A percentile compares a stretch with the other conserved stretches of the same genome.
Evolutionary conservation across 2,113 vertebrate species (phyloP).

Genomic region (Microcebus griseorufus): DNA sequence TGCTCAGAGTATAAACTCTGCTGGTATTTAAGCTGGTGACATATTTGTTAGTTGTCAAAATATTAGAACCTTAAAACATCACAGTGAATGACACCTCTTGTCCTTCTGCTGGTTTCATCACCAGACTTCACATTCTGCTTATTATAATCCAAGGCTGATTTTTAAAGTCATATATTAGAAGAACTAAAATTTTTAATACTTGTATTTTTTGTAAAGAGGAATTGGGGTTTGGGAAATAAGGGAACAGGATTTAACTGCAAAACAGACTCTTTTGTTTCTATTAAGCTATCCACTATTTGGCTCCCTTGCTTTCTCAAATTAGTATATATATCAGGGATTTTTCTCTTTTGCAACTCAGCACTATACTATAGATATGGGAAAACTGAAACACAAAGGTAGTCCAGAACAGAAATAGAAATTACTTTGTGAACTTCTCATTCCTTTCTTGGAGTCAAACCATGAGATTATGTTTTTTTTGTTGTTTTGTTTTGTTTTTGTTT

Average conservation of each 20-base stretch:
- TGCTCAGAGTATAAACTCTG: conserved; percentile 12
- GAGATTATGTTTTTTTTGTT: background rate
- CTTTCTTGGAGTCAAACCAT: background rate
- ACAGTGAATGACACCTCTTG: background rate
- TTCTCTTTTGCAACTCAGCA: background rate
- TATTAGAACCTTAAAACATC: conserved; percentile 7
- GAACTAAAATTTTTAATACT: background rate
- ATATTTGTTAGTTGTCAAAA: conserved; percentile 47
- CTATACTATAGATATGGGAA: background rate
- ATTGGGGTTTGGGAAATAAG: background rate
- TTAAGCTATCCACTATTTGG: background rate
- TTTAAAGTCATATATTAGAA: background rate
- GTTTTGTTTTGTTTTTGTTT: too few relatives aligned
- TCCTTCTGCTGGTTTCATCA: background rate
- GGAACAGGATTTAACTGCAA: background rate
- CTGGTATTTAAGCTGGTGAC: background rate
- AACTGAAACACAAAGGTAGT: conserved; percentile 10
- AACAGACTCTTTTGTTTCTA: background rate
- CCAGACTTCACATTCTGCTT: conserved; percentile 1
- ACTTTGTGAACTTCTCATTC: background rate
- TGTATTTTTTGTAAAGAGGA: background rate
- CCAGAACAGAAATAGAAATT: background rate
- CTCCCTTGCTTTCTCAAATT: background rate
- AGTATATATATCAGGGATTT: conserved; percentile 16
- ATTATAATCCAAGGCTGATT: background rate